phyloP scores from a whole-genome alignment of 2,797 vertebrate genomes.

The Tapera naevia region DNA sequence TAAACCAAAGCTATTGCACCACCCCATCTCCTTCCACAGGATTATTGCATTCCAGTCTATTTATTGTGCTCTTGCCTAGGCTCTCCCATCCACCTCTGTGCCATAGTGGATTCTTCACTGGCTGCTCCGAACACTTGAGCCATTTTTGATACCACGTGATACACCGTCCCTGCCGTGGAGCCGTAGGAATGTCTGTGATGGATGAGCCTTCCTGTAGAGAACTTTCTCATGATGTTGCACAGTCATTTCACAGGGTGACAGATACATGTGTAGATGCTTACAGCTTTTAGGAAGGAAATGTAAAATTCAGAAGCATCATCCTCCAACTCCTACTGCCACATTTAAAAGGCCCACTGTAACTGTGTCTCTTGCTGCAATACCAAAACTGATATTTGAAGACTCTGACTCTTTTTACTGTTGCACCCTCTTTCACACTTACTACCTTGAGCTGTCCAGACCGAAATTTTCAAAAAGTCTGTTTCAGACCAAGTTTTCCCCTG shows the following conservation, averaged over 20 bases:
- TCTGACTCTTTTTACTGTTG: neutral
- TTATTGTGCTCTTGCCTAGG: neutral
- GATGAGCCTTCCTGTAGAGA: neutral
- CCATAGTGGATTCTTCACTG: neutral
- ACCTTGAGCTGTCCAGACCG: neutral
- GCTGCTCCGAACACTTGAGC: neutral
- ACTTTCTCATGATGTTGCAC: no score
- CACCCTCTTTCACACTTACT: neutral
- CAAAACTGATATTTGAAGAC: neutral
- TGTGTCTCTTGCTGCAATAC: neutral
- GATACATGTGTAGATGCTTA: no score
- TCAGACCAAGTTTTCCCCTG: accelerated
- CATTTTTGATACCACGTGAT: neutral
- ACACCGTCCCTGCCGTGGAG: neutral
- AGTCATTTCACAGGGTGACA: neutral
- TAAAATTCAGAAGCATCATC: neutral
- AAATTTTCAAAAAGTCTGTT: neutral
- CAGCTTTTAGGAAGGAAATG: neutral
- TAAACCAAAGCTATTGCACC: neutral
- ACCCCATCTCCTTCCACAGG: neutral
- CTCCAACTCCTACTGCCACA: neutral
- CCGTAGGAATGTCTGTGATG: accelerated
- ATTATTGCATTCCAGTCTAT: accelerated
- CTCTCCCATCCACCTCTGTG: neutral
- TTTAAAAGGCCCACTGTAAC: neutral